Base-by-base conservation (phyloP, 2,888 invertebrate genomes). In the Cremastinae sp. region DNA sequence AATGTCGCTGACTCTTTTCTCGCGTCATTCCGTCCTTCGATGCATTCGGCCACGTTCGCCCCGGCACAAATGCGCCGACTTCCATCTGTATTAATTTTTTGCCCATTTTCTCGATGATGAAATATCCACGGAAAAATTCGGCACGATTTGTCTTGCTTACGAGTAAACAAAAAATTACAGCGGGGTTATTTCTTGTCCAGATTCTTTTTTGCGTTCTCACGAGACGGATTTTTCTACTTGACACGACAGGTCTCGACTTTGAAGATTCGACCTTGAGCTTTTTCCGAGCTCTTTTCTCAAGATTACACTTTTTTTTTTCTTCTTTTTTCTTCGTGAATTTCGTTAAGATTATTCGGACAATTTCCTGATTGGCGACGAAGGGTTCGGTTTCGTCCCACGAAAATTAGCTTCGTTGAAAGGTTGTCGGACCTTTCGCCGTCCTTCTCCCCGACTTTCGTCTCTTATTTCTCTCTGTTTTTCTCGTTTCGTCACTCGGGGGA, bases 381-480 rank as follows among this genome's bases (percentile, higher is more conserved):
- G 58, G 68, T 45, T 16, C 72, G 36, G 58, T 77, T 76, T 74
- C 71, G 74, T 79, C 82, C 77, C 83, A 81, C 80, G 84, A 78
- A 80, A 83, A 82, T 83, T 84, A 81, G 79, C 81, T 80, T 84
- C 81, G 79, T 83, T 84, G 83, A 78, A 72, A 80, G 79, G 79
- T 80, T 77, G 72, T 75, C 64, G 74, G 77, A 78, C 69, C 75
- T 66, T 73, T 74, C 56, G 73, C 69, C 66, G 65, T 58, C 22
- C 18, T 16, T 58, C 51, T 68, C 62, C 22, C 16, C 28, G n/a
- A 45, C 22, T 38, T 65, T 76, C 69, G 64, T 75, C 61, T 65
- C 65, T 34, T 36, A 53, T 49, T 41, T 38, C 36, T 54, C 54
- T 62, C 74, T 54, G 64, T 34, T 53, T 36, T 65, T 59, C 61